Conservation (phyloP, 2,797 vertebrate species). For the Myotis planiceps region DNA sequence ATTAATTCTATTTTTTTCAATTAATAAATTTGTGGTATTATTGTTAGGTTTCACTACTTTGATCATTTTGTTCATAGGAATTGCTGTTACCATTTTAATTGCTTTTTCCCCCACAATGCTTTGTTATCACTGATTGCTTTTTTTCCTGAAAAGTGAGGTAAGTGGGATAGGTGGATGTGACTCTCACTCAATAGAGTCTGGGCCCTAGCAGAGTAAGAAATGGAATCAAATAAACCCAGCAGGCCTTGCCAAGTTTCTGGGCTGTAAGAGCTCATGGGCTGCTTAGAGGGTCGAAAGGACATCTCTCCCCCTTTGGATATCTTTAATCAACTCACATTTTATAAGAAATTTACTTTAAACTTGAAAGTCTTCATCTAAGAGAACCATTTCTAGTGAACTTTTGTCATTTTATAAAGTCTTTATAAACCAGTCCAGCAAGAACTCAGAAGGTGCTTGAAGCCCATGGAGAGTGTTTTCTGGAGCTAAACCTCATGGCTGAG, state of each 20-base stretch:
- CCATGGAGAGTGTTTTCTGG: not conserved
- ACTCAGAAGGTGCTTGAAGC: not conserved
- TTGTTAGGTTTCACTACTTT: not conserved
- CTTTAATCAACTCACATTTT: not conserved
- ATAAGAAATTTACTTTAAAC: not conserved
- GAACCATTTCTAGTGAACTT: not conserved
- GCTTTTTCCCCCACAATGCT: not conserved
- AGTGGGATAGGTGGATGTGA: not conserved
- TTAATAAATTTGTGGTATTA: not conserved
- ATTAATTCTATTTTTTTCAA: not conserved
- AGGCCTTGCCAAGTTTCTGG: no score
- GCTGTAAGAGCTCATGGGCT: fast-evolving
- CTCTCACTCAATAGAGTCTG: not conserved
- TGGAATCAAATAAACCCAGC: not conserved
- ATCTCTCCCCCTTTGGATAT: not conserved
- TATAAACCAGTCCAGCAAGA: not conserved
- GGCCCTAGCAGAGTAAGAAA: not conserved
- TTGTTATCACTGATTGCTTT: not conserved
- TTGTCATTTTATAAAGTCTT: not conserved
- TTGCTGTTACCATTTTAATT: not conserved
- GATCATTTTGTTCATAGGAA: not conserved
- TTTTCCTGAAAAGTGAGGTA: not conserved
- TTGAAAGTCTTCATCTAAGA: not conserved
- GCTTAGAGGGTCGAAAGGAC: not conserved
- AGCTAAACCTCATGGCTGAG: not conserved